phyloP scores from a whole-genome alignment of 2,113 vertebrate species.

The Campylomormyrus numenius region DNA sequence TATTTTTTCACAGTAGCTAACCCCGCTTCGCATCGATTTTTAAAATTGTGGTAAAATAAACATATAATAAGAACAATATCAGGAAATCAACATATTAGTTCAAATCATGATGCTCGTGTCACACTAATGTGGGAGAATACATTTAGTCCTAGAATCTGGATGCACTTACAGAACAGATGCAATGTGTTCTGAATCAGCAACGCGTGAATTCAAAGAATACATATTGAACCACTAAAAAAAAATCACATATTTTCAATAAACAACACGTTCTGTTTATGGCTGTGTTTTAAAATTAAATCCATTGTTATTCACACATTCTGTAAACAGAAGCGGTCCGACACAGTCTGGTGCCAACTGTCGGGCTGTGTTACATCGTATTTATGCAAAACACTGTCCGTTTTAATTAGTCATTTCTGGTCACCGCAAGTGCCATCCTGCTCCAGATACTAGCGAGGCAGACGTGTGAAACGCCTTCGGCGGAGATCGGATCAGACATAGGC shows the following conservation, averaged over 20 bases:
- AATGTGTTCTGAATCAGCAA: not conserved
- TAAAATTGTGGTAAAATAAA: not conserved
- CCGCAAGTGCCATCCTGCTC: constrained; percentile 35
- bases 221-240: not conserved
- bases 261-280: constrained; percentile 6
- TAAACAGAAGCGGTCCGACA: constrained; percentile 25
- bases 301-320: constrained; percentile 24
- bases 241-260: constrained; percentile 11
- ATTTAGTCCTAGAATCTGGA: not conserved
- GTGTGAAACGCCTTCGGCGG: constrained; percentile 43
- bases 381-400: constrained; percentile 51
- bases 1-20: not conserved
- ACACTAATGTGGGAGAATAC: not conserved
- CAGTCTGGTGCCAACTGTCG: constrained; percentile 46
- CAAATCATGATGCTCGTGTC: not conserved
- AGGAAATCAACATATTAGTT: not conserved
- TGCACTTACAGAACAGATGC: constrained; percentile 15
- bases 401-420: constrained; percentile 53
- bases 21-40: not conserved
- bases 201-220: not conserved
- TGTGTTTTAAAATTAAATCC: constrained; percentile 14
- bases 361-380: constrained; percentile 44
- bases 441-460: constrained; percentile 38
- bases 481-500: constrained; percentile 51
- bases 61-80: not conserved